phyloP scores from a whole-genome alignment of 1,140 invertebrate genomes.

The Arctopsyche grandis region DNA sequence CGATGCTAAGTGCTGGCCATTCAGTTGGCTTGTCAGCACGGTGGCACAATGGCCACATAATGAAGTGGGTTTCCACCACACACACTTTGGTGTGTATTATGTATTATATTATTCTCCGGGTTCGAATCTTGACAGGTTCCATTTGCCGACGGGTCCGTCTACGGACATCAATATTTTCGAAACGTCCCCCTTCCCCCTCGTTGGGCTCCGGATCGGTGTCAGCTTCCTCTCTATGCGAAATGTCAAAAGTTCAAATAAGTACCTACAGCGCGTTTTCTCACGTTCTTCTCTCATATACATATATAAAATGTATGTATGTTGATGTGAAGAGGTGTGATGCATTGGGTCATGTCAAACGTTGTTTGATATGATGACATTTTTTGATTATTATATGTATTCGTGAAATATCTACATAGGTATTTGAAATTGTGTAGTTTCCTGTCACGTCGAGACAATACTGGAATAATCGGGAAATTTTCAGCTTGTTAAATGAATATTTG shows the following conservation, averaged over 20 bases:
- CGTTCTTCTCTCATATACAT: not conserved
- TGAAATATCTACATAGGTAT: too few species aligned
- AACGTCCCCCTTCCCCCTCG: not conserved
- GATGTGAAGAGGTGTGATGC: too few species aligned
- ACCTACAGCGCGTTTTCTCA: not conserved
- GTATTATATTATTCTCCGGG: not conserved
- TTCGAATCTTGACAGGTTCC: constrained; percentile 2
- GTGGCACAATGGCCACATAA: constrained; percentile 50
- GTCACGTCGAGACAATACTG: too few species aligned
- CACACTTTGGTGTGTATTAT: not conserved
- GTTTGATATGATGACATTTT: too few species aligned
- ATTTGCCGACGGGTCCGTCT: not conserved
- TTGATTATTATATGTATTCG: too few species aligned
- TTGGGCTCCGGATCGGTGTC: not conserved
- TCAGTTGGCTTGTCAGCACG: constrained; percentile 47
- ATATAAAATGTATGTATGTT: too few species aligned
- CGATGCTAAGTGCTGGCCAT: constrained; percentile 31
- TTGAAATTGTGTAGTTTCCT: too few species aligned
- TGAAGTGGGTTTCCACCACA: constrained; percentile 42
- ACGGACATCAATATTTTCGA: constrained; percentile 12
- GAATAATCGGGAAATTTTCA: too few species aligned
- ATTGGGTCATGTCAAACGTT: too few species aligned
- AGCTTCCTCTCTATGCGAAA: not conserved
- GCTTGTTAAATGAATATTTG: too few species aligned
- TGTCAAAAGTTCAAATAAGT: constrained; percentile 11